These are phyloP conservation scores for Ramphastos sulfuratus DNA, from an alignment of 2,113 vertebrate genomes.

Conservation along the genomic window DNA sequence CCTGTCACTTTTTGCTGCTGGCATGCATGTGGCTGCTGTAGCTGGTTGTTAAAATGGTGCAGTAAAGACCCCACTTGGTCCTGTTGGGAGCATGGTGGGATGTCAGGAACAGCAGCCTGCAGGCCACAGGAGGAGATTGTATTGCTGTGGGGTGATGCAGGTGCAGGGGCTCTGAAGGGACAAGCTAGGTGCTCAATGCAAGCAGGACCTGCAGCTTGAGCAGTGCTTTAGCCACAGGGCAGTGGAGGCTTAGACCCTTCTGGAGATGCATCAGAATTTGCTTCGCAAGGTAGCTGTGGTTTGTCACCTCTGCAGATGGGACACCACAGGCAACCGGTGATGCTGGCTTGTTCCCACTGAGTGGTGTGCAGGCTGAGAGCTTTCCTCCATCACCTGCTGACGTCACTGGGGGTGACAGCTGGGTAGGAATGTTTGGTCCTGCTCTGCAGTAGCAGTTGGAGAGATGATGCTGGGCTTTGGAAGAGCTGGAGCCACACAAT, in stretches of 20 bases:
- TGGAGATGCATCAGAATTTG: fast-evolving
- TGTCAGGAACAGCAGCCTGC: background rate
- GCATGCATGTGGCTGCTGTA: background rate
- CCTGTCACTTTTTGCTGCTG: background rate
- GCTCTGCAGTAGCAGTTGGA: background rate
- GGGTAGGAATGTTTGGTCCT: background rate
- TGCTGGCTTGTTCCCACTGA: background rate
- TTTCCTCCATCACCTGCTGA: conserved; percentile 4
- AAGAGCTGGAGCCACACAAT: background rate
- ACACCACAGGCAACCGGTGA: background rate
- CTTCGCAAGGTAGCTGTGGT: background rate
- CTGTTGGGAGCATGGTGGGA: fast-evolving
- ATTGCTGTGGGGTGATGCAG: background rate
- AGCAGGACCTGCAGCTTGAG: background rate
- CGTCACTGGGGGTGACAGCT: background rate
- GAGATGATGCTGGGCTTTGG: background rate
- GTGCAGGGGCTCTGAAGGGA: background rate
- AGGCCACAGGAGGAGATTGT: background rate
- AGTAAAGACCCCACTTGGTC: background rate
- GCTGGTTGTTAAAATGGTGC: background rate
- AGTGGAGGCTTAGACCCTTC: background rate
- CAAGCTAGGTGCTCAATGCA: background rate
- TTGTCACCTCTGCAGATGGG: conserved; percentile 35
- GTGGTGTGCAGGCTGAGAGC: background rate
- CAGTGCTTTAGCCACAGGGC: background rate